Evolutionary conservation across 2,113 vertebrate species (phyloP).

Genomic region (Dolichallabes microphthalmus): DNA sequence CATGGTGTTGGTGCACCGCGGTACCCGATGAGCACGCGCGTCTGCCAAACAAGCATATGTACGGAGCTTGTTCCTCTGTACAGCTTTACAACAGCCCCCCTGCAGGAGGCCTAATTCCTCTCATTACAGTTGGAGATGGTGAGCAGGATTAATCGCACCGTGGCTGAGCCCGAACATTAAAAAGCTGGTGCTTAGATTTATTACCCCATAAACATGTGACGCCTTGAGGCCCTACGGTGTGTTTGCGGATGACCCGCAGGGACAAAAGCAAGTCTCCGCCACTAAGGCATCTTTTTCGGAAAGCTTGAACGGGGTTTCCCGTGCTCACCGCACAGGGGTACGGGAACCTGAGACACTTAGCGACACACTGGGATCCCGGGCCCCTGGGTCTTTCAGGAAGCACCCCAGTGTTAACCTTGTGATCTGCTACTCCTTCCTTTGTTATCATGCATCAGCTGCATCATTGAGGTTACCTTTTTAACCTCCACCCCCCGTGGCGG

Average conservation of each 20-base stretch:
- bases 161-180: constrained; percentile 1
- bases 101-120: constrained; percentile 23
- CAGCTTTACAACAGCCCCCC: neutral
- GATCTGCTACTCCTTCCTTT: constrained; percentile 60
- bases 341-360: neutral
- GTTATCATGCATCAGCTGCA: constrained; percentile 59
- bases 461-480: constrained; percentile 33
- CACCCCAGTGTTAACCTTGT: constrained; percentile 63
- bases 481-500: neutral
- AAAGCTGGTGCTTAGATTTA: constrained; percentile 67
- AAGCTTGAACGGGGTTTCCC: constrained; percentile 43
- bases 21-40: neutral
- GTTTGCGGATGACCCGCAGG: constrained; percentile 65
- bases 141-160: constrained; percentile 12
- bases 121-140: neutral
- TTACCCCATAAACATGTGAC: constrained; percentile 72
- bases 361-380: constrained; percentile 31
- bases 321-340: neutral
- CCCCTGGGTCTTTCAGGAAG: constrained; percentile 48
- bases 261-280: constrained; percentile 60
- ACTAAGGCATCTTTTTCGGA: constrained; percentile 41
- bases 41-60: neutral
- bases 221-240: constrained; percentile 59
- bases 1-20: too few relatives aligned
- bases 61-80: neutral